Evolutionary conservation across 2,113 vertebrate genomes (phyloP).

Genomic region (Zosterops borbonicus): DNA sequence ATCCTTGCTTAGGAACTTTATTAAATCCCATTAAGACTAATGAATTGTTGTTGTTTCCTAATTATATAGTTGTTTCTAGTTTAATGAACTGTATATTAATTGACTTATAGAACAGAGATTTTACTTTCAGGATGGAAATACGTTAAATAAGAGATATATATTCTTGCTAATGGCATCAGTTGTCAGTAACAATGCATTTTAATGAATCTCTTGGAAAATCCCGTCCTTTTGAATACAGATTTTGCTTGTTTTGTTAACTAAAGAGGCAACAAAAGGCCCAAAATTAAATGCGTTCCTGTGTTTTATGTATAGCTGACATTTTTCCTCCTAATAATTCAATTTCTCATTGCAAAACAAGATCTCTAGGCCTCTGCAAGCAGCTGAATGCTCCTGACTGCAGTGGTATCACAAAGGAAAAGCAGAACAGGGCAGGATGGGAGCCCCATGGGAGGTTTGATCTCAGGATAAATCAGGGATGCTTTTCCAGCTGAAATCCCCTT

Average conservation of each 20-base stretch:
- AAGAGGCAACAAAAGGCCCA: neutral
- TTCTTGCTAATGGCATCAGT: neutral
- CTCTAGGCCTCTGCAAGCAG: neutral
- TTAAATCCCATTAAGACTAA: slow-evolving; percentile 68
- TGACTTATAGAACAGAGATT: neutral
- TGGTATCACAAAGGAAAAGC: fast-evolving
- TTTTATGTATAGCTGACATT: neutral
- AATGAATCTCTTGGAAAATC: neutral
- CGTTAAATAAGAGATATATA: neutral
- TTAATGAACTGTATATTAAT: slow-evolving; percentile 59
- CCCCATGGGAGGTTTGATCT: neutral
- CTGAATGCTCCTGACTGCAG: neutral
- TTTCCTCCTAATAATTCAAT: neutral
- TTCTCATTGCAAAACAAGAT: neutral
- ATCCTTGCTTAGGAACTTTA: slow-evolving; percentile 57
- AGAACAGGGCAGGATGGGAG: fast-evolving
- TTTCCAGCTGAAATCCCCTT: neutral
- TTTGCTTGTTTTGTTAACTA: neutral
- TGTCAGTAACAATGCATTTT: neutral
- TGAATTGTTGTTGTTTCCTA: slow-evolving; percentile 69
- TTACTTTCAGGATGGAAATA: neutral
- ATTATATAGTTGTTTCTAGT: slow-evolving; percentile 64
- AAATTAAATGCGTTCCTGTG: neutral
- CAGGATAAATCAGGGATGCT: neutral
- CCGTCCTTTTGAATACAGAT: neutral